Evolutionary conservation across 2,888 invertebrate genomes (phyloP).

Genomic region (Amblyjoppa fuscipennis): DNA sequence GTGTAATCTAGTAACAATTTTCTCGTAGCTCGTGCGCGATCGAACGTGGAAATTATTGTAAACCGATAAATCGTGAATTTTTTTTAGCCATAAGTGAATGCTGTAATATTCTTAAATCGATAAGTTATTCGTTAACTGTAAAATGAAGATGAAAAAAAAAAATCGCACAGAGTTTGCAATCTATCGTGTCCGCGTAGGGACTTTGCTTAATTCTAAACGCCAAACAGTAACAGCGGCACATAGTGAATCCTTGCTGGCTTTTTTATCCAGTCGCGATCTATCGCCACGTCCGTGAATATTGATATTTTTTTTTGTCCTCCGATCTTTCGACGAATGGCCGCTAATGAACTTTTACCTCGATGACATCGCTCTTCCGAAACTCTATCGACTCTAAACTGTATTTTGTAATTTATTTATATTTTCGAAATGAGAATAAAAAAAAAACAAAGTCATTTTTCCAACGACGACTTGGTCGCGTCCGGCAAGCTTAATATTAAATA

Average conservation of each 20-base stretch:
- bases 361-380: slow-evolving; percentile 78
- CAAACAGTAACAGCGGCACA: neutral
- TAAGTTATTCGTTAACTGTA: slow-evolving; percentile 24
- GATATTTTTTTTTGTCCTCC: slow-evolving; percentile 25
- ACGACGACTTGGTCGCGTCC: slow-evolving; percentile 17
- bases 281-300: slow-evolving; percentile 14
- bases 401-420: slow-evolving; percentile 85
- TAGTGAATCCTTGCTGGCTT: slow-evolving; percentile 19
- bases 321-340: slow-evolving; percentile 61
- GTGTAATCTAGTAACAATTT: slow-evolving; percentile 54
- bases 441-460: slow-evolving; percentile 80
- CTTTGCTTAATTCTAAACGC: slow-evolving; percentile 60
- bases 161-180: slow-evolving; percentile 39
- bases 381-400: slow-evolving; percentile 76
- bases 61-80: slow-evolving; percentile 9
- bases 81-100: slow-evolving; percentile 44
- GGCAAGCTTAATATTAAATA: slow-evolving; percentile 50
- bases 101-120: slow-evolving; percentile 55
- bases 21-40: slow-evolving; percentile 20
- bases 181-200: slow-evolving; percentile 48
- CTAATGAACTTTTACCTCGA: slow-evolving; percentile 74
- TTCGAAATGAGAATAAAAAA: slow-evolving; percentile 76
- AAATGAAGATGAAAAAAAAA: neutral
- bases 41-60: neutral
- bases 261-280: slow-evolving; percentile 9